These are phyloP conservation scores for Brachionus calyciflorus DNA, from an alignment of 1,140 invertebrate species.

Conservation along the genomic window DNA sequence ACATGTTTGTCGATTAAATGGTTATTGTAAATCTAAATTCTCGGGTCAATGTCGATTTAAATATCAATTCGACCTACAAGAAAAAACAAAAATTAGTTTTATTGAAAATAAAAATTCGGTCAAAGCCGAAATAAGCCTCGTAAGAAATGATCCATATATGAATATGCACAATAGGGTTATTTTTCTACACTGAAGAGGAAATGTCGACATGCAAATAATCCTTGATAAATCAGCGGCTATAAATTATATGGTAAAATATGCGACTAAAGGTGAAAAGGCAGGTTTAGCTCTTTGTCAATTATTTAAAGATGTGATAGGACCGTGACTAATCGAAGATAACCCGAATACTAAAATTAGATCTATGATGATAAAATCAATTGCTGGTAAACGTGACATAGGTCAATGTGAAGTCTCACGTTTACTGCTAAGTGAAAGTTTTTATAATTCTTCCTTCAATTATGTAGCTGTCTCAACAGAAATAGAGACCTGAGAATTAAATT, in stretches of 20 bases:
- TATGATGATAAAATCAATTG: not conserved
- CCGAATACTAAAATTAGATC: constrained; percentile 5
- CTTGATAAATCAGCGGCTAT: not conserved
- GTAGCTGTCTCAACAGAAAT: not conserved
- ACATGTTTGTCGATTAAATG: too few species aligned
- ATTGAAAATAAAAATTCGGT: constrained; percentile 1
- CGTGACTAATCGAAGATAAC: not conserved
- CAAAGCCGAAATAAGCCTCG: not conserved
- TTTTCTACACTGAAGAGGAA: not conserved
- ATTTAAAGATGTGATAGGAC: constrained; percentile 12
- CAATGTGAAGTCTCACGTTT: not conserved
- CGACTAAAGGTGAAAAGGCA: not conserved
- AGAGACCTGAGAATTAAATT: constrained; percentile 1
- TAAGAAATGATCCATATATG: not conserved
- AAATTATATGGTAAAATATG: constrained; percentile 19
- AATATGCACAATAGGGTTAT: constrained; percentile 6
- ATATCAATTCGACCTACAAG: not conserved
- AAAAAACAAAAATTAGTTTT: constrained; percentile 9
- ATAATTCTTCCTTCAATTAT: constrained; percentile 26
- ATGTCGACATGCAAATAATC: not conserved
- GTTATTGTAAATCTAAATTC: too few species aligned
- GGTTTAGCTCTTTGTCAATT: constrained; percentile 20
- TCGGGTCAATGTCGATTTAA: not conserved
- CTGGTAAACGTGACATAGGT: constrained; percentile 17
- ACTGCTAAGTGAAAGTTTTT: constrained; percentile 11